phyloP scores from a whole-genome alignment of 2,888 invertebrate species.

The Synergus itoensis region DNA sequence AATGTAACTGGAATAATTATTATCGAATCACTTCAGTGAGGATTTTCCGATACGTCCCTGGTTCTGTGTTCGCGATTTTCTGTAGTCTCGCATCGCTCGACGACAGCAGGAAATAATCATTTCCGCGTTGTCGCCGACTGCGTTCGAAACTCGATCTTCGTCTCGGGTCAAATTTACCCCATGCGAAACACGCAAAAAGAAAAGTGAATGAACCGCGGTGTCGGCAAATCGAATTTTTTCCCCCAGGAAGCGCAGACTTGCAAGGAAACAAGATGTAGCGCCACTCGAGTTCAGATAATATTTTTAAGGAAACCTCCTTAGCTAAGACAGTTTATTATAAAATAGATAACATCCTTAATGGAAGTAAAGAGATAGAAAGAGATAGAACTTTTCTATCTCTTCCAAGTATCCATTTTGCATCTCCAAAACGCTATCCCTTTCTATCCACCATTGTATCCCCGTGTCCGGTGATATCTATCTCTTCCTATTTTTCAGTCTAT shows the following conservation, averaged over 20 bases:
- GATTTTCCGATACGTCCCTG: background rate
- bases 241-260: conserved; percentile 14
- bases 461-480: no score
- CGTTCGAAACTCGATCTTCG: conserved; percentile 53
- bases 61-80: conserved; percentile 28
- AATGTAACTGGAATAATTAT: background rate
- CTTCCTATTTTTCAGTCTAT: no score
- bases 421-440: no score
- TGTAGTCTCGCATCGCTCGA: conserved; percentile 46
- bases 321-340: background rate
- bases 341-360: background rate
- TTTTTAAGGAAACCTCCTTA: conserved; percentile 1
- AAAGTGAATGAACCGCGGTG: conserved; percentile 36
- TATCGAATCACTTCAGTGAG: conserved; percentile 25
- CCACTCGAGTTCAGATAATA: conserved; percentile 13
- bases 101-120: conserved; percentile 56
- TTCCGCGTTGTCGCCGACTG: conserved; percentile 54
- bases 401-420: no score
- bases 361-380: no score
- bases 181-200: conserved; percentile 38
- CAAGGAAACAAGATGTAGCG: conserved; percentile 26
- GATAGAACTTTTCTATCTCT: no score
- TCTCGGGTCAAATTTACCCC: conserved; percentile 36
- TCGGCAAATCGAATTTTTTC: conserved; percentile 34
- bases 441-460: no score